A percentile compares a stretch with the other conserved stretches of the same genome.
Conservation (phyloP, 2,888 invertebrate species). For the Buathra laborator region DNA sequence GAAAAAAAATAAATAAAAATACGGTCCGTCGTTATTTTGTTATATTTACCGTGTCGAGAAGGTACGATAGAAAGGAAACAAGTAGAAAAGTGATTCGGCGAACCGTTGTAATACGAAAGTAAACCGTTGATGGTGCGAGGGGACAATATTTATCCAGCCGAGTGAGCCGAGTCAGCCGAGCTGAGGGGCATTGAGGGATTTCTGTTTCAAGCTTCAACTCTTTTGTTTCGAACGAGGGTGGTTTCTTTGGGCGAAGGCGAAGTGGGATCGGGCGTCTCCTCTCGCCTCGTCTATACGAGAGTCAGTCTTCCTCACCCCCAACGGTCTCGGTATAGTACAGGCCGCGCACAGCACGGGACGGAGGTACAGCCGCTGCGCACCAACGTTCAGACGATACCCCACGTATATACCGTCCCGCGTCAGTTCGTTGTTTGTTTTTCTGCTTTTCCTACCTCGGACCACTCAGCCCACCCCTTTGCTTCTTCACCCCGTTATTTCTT, state of each 20-base stretch:
- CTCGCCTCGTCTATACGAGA: conserved; percentile 55
- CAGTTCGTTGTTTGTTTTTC: conserved; percentile 67
- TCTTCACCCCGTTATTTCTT: conserved; percentile 61
- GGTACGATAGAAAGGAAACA: conserved; percentile 54
- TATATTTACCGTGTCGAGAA: conserved; percentile 16
- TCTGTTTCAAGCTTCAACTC: conserved; percentile 74
- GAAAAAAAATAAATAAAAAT: conserved; percentile 15
- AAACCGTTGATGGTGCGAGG: conserved; percentile 71
- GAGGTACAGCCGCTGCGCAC: conserved; percentile 33
- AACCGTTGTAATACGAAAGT: conserved; percentile 71
- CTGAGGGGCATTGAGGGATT: conserved; percentile 75
- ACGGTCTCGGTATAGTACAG: conserved; percentile 21
- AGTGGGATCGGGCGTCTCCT: conserved; percentile 49
- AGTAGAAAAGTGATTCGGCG: conserved; percentile 68
- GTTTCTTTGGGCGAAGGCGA: conserved; percentile 68
- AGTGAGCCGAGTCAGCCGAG: conserved; percentile 59
- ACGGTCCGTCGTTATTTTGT: conserved; percentile 37
- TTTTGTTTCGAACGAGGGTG: conserved; percentile 75
- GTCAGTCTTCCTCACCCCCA: conserved; percentile 51
- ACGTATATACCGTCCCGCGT: conserved; percentile 41
- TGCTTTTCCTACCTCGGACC: conserved; percentile 66
- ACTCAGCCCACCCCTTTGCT: conserved; percentile 57
- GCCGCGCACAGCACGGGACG: conserved; percentile 36
- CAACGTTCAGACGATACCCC: conserved; percentile 37
- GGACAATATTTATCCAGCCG: conserved; percentile 72